Evolutionary conservation across 2,888 invertebrate genomes (phyloP), one percentile per base, ranked within the genome.

Genomic region (Macrophya annulata): DNA sequence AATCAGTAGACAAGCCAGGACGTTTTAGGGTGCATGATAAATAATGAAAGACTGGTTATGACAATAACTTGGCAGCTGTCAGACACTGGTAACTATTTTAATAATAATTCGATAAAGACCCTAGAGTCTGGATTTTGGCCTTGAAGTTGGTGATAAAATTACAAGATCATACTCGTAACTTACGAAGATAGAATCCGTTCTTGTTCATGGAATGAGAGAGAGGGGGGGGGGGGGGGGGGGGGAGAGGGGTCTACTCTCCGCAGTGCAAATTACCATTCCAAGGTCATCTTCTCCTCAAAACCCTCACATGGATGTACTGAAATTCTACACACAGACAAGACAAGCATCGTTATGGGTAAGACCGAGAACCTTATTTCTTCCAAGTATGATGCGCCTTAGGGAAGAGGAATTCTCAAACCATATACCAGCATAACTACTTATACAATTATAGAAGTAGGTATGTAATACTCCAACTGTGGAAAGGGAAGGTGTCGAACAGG

Each of bases 401-500:
- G 71, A 71, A 71, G 40, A 71, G 5, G n/a, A 40, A 62, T 62
- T 21, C 25, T 62, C 1, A 8, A n/a, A 8, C 21, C 62, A 62
- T 62, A 62, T 62, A 21, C 21, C 62, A 31, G 1, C 31, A 31
- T 31, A 31, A 31, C 31, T 62, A 62, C 21, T 62, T 25, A 62
- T 62, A 71, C 37, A 31, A 71, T 40, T 71, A n/a, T 4, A 31
- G 72, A 17, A 15, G 72, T 43, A 45, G 72, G 72, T 10, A 74
- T 31, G 68, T 40, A n/a, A 8, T 71, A 40, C 25, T 31, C 31
- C n/a, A 37, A 71, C 71, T 37, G n/a, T 1, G 12, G 72, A 40
- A 10, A 4, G 77, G 77, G 37, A 77, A 77, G 77, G 77, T 77
- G 48, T 55, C 81, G 65, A 62, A 37, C 37, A 68, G 81, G 45